Percentiles rank a stretch among this genome's conserved stretches.
phyloP scores from a whole-genome alignment of 2,888 invertebrate genomes.

The Xestia xanthographa region DNA sequence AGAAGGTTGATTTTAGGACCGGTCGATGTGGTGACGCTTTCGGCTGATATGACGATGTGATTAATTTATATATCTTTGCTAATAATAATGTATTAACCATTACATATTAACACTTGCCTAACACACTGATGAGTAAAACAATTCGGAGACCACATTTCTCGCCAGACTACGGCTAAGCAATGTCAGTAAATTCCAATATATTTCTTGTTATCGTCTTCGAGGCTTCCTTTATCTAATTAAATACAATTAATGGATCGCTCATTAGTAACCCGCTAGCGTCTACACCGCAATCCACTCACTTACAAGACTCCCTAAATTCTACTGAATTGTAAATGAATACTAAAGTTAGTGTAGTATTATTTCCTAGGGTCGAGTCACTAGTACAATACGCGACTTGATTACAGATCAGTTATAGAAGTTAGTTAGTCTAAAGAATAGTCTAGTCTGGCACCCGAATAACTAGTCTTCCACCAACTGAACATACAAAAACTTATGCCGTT shows the following conservation, averaged over 20 bases:
- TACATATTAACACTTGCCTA: not conserved
- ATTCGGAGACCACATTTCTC: not conserved
- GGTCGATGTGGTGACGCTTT: not conserved
- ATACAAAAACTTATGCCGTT: not conserved
- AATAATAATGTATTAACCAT: too few species aligned
- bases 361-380: not conserved
- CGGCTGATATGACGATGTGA: not conserved
- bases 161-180: constrained; percentile 11
- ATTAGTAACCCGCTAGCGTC: constrained; percentile 35
- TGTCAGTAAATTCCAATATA: constrained; percentile 36
- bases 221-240: constrained; percentile 15
- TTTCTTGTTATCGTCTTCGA: constrained; percentile 14
- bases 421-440: not conserved
- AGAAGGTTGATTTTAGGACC: not conserved
- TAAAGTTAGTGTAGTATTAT: constrained; percentile 9
- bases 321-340: constrained; percentile 7
- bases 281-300: constrained; percentile 24
- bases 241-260: constrained; percentile 46
- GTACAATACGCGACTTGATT: not conserved
- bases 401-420: not conserved
- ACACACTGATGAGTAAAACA: not conserved
- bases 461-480: not conserved
- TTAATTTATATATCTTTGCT: not conserved
- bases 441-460: not conserved
- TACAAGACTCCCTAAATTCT: constrained; percentile 10